These are phyloP conservation scores for Drosophila helvetica DNA, from an alignment of 2,888 invertebrate species.

Conservation along the genomic window DNA sequence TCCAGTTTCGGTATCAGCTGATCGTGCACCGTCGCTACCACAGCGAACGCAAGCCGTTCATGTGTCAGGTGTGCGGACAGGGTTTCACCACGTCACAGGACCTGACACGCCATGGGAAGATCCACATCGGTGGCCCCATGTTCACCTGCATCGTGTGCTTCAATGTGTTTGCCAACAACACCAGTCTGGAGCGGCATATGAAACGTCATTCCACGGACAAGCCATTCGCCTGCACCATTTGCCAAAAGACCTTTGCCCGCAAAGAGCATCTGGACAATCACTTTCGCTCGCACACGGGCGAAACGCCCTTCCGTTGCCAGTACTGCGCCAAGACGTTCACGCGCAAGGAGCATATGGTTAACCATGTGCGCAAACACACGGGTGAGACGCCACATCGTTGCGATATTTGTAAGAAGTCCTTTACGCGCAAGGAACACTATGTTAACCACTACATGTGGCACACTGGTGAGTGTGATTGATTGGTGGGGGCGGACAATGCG, in stretches of 20 bases:
- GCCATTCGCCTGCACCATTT: constrained; percentile 93
- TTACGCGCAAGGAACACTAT: constrained; percentile 93
- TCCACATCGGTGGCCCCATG: constrained; percentile 91
- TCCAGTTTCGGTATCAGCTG: constrained; percentile 93
- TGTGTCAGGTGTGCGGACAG: constrained; percentile 92
- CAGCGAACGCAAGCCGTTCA: constrained; percentile 93
- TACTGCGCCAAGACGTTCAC: constrained; percentile 94
- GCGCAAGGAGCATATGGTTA: constrained; percentile 93
- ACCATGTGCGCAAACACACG: constrained; percentile 92
- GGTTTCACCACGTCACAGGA: constrained; percentile 92
- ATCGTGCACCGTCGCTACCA: constrained; percentile 95
- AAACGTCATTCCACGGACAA: constrained; percentile 93
- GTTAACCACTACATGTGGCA: constrained; percentile 91
- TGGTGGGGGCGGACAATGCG: constrained; percentile 78
- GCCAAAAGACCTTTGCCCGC: constrained; percentile 93
- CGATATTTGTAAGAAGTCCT: constrained; percentile 93
- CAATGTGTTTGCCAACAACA: constrained; percentile 90
- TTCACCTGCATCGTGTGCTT: constrained; percentile 90
- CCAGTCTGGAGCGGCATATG: constrained; percentile 90
- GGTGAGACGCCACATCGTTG: constrained; percentile 94
- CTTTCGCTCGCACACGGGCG: constrained; percentile 91
- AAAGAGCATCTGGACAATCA: constrained; percentile 95
- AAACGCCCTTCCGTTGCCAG: constrained; percentile 93
- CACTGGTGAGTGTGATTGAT: constrained; percentile 85
- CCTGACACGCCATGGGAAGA: constrained; percentile 92